Base-by-base conservation (phyloP, 1,140 invertebrate species). In the Idris sp. region DNA sequence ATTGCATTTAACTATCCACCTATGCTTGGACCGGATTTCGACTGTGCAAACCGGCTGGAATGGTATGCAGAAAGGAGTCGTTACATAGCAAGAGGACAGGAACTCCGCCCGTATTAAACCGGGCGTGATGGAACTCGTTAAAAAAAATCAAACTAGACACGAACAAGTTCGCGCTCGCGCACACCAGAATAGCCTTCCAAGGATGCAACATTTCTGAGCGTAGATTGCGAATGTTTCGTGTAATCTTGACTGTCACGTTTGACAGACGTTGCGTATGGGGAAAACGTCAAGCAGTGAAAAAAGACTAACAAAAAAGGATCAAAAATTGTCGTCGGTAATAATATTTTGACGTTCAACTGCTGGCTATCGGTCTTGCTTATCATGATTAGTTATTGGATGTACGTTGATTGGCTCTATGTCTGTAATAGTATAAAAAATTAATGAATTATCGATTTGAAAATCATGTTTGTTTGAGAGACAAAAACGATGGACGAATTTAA, bases 51-150 rank as follows among this genome's bases (percentile, higher is more conserved):
- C 61, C 61, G 61, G 56, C 68, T 35, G 71, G 71, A 74, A 61
- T 74, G 61, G 61, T 48, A 74, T 67, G 71, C 71, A 71, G 54
- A 74, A 67, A 67, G 61, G 53, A 44, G 48, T 59, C 69, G 59
- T 73, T 65, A 58, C 53, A 33, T 38, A 16, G 69, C 53, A 18
- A 43, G 35, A 36, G 38, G 51, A 64, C 69, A 53, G 59, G 15
- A 48, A 61, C 43, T 69, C 53, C 54, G 54, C 65, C 65, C 54
- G 65, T 48, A 48, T 69, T 69, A 53, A 69, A 33, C 65, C 54
- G 53, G 51, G 59, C 46, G 69, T 73, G 69, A 74, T 74, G 69
- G 53, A 74, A 65, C 51, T 65, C 38, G 53, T 64, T 59, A 58
- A 7, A 65, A 56, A 71, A 65, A 65, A 53, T 65, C 44, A 9